These are phyloP conservation scores for Drosophila testacea DNA, from an alignment of 2,888 invertebrate species.

Conservation along the genomic window DNA sequence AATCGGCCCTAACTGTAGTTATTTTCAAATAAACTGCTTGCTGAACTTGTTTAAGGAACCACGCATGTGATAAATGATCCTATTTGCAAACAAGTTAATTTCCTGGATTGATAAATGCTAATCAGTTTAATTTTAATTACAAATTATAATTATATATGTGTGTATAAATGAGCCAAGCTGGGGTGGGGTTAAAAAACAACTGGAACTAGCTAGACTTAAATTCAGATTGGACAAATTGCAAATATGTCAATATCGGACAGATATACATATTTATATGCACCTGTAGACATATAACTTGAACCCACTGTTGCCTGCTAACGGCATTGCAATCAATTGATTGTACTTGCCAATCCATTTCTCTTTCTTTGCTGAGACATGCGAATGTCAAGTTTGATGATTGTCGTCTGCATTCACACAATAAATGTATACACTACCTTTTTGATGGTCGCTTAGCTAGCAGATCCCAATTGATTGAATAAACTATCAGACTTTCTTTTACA, in stretches of 20 bases:
- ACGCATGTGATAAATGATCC: not conserved
- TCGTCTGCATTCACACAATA: slow-evolving; percentile 10
- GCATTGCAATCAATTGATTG: slow-evolving; percentile 34
- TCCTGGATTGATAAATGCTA: not conserved
- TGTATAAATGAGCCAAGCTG: not conserved
- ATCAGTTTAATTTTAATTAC: not conserved
- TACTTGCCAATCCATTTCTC: slow-evolving; percentile 4
- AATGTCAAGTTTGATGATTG: slow-evolving; percentile 50
- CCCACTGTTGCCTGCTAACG: slow-evolving; percentile 19
- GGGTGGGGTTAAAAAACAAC: not conserved
- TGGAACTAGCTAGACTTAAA: no score
- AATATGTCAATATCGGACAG: not conserved
- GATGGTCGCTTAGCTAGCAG: not conserved
- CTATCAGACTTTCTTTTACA: slow-evolving; percentile 38
- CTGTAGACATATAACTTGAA: slow-evolving; percentile 27
- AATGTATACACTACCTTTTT: not conserved
- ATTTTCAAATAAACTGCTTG: not conserved
- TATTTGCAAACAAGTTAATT: slow-evolving; percentile 2
- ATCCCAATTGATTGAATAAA: not conserved
- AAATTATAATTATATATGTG: not conserved
- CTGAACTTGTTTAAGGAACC: not conserved
- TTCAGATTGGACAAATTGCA: not conserved
- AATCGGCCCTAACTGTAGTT: no score
- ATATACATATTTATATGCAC: slow-evolving; percentile 2
- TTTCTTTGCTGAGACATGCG: slow-evolving; percentile 17